Evolutionary conservation across 35 echinoderm and acorn worm genomes (phyloP).

Genomic region (Anneissia japonica): DNA sequence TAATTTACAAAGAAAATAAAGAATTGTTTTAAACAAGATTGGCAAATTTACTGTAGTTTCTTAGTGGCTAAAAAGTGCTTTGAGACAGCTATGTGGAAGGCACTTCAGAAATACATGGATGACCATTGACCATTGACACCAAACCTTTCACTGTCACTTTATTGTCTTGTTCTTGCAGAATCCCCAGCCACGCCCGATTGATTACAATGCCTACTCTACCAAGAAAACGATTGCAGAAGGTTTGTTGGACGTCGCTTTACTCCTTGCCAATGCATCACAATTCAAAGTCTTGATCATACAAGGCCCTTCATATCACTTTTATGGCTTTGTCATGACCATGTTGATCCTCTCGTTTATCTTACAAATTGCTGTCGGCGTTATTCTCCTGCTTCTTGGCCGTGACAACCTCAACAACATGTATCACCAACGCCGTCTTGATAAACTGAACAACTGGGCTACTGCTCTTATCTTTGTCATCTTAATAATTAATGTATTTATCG

Average conservation of each 20-base stretch:
- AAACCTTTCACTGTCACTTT: no score
- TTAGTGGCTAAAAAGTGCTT: no score
- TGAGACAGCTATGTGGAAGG: no score
- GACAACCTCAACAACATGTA: slow-evolving; percentile 93
- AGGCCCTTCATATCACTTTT: slow-evolving; percentile 71
- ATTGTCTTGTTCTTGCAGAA: slow-evolving; percentile 45
- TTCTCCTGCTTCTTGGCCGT: slow-evolving; percentile 78
- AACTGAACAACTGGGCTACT: slow-evolving; percentile 81
- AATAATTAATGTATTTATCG: slow-evolving; percentile 86
- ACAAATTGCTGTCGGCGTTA: slow-evolving; percentile 52
- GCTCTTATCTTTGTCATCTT: slow-evolving; percentile 66
- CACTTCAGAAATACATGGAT: no score
- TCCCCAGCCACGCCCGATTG: slow-evolving; percentile 64
- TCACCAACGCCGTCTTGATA: slow-evolving; percentile 66
- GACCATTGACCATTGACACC: no score
- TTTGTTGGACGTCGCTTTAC: slow-evolving; percentile 64
- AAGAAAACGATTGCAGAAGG: slow-evolving; percentile 89
- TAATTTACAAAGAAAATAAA: no score
- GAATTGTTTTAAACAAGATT: no score
- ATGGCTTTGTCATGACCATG: slow-evolving; percentile 77
- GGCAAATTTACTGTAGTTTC: no score
- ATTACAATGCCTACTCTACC: slow-evolving; percentile 91
- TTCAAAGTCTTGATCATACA: slow-evolving; percentile 73
- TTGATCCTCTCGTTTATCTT: slow-evolving; percentile 78
- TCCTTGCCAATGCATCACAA: slow-evolving; percentile 89